Conservation (phyloP, 1,140 invertebrate genomes). For the Neodiprion lecontei region DNA sequence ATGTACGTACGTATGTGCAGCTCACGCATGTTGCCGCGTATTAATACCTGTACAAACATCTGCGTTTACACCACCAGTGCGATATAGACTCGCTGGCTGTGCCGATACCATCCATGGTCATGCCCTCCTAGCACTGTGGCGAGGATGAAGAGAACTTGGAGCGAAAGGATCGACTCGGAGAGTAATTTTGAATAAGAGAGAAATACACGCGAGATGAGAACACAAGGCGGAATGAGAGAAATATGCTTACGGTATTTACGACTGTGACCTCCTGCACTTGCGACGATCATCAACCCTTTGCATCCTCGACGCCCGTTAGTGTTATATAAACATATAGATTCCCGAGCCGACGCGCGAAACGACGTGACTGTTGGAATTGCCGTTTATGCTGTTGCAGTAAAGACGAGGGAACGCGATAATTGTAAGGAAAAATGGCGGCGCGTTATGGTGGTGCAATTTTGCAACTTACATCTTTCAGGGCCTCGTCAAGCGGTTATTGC, state of each 20-base stretch:
- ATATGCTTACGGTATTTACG: neutral
- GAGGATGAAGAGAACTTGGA: neutral
- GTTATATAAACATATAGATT: neutral
- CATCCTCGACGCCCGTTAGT: neutral
- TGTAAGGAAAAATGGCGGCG: too few relatives aligned
- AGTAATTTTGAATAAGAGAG: neutral
- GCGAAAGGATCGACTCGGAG: neutral
- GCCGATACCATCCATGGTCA: neutral
- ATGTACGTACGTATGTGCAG: neutral
- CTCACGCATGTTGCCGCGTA: neutral
- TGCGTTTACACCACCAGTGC: neutral
- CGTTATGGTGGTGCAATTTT: too few relatives aligned
- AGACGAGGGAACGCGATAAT: too few relatives aligned
- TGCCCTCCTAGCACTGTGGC: neutral
- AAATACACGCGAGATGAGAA: neutral
- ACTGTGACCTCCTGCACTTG: slow-evolving; percentile 6
- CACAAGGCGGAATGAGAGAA: neutral
- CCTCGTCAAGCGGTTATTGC: too few relatives aligned
- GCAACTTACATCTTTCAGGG: too few relatives aligned
- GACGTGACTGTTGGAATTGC: too few relatives aligned
- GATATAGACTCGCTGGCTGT: neutral
- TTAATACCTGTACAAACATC: neutral
- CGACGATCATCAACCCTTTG: neutral
- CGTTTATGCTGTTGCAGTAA: too few relatives aligned
- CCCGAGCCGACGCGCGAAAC: neutral